Evolutionary conservation across 2,797 vertebrate genomes (phyloP), one percentile per base, ranked within the genome.

Genomic region (Thaleichthys pacificus): DNA sequence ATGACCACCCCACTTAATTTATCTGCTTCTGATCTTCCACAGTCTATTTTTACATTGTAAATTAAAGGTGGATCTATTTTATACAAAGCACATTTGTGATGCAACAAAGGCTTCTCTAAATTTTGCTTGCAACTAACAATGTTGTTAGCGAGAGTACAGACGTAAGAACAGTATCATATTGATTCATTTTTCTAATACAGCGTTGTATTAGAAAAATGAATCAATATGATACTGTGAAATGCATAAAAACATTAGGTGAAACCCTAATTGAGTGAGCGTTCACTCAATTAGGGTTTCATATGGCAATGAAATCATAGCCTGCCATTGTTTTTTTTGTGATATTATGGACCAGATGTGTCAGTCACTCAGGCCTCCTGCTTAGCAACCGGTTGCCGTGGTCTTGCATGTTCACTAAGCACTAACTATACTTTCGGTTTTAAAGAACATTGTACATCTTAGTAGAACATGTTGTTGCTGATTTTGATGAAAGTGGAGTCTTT

Each of bases 121-220:
- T 47, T 47, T 14, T 47, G 32, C 22, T 28, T 65, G 60, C 28
- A 66, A 17, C 49, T 68, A 3, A 66, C 63, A 26, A 70, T 77
- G 73, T 63, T 5, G 61, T 70, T n/a, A 77, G 19, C n/a, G 51
- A 64, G 28, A 78, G 72, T 72, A 15, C 70, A 60, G 26, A 47
- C 56, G 17, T 28, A 77, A 61, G 75, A 77, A 76, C 81, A 74
- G 58, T 51, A 82, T 70, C 17, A 21, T 54, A 61, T 69, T 74
- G 42, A 82, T 83, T 84, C 77, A 70, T 76, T 70, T n/a, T 42
- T 65, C 58, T 28, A 54, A 74, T 78, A 76, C 70, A n/a, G n/a
- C n/a, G n/a, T n/a, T n/a, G n/a, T n/a, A n/a, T n/a, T n/a, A n/a
- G n/a, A n/a, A n/a, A n/a, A n/a, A n/a, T n/a, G n/a, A n/a, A n/a